phyloP scores from a whole-genome alignment of 2,113 vertebrate species.

The Rhynchopsitta pachyrhyncha region DNA sequence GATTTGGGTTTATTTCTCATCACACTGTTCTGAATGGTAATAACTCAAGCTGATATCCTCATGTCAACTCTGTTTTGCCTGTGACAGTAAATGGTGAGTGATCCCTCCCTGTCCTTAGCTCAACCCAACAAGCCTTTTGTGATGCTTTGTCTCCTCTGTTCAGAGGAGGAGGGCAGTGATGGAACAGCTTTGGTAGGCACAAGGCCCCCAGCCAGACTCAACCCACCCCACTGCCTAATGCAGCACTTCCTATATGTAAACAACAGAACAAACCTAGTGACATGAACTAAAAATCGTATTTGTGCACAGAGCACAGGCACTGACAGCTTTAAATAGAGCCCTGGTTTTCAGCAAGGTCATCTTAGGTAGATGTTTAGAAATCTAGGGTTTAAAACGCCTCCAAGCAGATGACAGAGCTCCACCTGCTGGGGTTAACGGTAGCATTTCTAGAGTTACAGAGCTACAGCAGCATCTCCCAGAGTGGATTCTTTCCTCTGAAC shows the following conservation, averaged over 20 bases:
- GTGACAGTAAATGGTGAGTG: neutral
- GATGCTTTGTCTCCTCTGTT: neutral
- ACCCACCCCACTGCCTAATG: neutral
- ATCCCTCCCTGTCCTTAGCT: neutral
- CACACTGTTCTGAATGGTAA: neutral
- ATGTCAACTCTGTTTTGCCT: neutral
- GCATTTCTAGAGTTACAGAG: neutral
- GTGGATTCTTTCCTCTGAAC: rapidly evolving
- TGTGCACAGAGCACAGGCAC: neutral
- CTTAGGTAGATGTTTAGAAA: neutral
- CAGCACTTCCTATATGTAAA: neutral
- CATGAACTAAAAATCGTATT: neutral
- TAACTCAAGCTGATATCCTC: neutral
- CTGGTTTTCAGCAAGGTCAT: neutral
- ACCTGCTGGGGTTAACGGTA: constrained; percentile 59
- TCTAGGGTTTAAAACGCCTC: neutral
- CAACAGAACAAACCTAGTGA: neutral
- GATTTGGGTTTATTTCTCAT: neutral
- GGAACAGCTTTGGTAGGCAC: neutral
- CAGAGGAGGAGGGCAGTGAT: neutral
- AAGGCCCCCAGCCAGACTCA: neutral
- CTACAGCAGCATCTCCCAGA: neutral
- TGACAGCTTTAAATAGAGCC: neutral
- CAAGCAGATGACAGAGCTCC: constrained; percentile 47
- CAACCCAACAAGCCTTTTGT: neutral